Percentiles rank a stretch among this genome's conserved stretches.
These are phyloP conservation scores for Chalcis sispes DNA, from an alignment of 2,888 invertebrate genomes.

Conservation along the genomic window DNA sequence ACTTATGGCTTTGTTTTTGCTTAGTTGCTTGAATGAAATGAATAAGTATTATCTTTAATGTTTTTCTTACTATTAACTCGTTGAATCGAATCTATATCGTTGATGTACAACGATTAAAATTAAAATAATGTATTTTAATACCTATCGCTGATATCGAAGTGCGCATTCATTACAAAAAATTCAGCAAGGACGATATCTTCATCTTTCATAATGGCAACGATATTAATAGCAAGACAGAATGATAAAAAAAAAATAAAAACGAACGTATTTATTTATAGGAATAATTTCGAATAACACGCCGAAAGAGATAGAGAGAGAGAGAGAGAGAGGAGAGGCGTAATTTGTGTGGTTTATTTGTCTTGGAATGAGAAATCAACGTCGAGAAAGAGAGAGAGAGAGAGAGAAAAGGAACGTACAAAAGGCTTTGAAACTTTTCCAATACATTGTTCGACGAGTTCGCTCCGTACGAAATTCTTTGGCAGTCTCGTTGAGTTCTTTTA, in stretches of 20 bases:
- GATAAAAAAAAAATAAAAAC: not conserved
- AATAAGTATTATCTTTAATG: too few relatives aligned
- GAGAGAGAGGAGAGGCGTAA: too few relatives aligned
- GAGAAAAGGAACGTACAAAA: not conserved
- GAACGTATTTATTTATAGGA: not conserved
- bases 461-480: constrained; percentile 28
- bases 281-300: not conserved
- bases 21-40: too few relatives aligned
- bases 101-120: too few relatives aligned
- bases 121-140: too few relatives aligned
- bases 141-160: too few relatives aligned
- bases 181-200: too few relatives aligned
- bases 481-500: not conserved
- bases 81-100: too few relatives aligned
- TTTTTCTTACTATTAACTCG: too few relatives aligned
- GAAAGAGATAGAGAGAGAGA: not conserved
- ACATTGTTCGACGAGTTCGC: constrained; percentile 8
- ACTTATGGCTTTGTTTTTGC: too few relatives aligned
- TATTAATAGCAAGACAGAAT: not conserved
- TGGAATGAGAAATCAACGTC: constrained; percentile 9
- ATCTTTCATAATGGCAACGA: not conserved
- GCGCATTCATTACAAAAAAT: too few relatives aligned
- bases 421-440: constrained; percentile 47
- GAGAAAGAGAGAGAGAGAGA: not conserved
- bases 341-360: constrained; percentile 14